These are phyloP conservation scores for Drosophila infuscata DNA, from an alignment of 2,888 invertebrate species.

Conservation along the genomic window DNA sequence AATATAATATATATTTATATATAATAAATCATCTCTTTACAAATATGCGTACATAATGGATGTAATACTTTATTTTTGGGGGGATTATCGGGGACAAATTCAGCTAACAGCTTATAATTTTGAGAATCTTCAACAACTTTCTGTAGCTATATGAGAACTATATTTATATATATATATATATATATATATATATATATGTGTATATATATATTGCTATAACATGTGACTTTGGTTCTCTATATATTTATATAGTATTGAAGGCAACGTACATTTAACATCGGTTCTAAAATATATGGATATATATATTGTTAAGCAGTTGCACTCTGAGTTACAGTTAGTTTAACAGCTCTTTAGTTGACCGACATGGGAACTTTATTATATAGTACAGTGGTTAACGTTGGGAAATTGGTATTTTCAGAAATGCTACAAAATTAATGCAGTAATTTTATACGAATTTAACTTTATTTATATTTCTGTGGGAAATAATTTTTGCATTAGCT, in stretches of 20 bases:
- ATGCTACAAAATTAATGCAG: not conserved
- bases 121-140: conserved; percentile 65
- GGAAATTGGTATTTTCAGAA: not conserved
- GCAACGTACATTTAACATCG: conserved; percentile 49
- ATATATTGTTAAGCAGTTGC: conserved; percentile 51
- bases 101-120: conserved; percentile 62
- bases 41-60: conserved; percentile 19
- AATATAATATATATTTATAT: conserved; percentile 15
- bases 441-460: not conserved
- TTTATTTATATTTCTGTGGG: not conserved
- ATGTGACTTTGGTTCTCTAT: conserved; percentile 33
- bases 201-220: conserved; percentile 39
- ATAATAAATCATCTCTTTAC: conserved; percentile 44
- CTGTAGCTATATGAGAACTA: conserved; percentile 22
- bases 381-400: conserved; percentile 16
- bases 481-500: not conserved
- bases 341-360: conserved; percentile 17
- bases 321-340: conserved; percentile 46
- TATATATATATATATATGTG: conserved; percentile 37
- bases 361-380: conserved; percentile 10
- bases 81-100: conserved; percentile 32
- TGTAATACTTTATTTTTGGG: conserved; percentile 29
- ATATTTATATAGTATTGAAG: conserved; percentile 39
- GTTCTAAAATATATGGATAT: conserved; percentile 37
- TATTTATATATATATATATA: conserved; percentile 22